Base-by-base conservation (phyloP, 2,113 vertebrate genomes). In the Alligator mississippiensis region DNA sequence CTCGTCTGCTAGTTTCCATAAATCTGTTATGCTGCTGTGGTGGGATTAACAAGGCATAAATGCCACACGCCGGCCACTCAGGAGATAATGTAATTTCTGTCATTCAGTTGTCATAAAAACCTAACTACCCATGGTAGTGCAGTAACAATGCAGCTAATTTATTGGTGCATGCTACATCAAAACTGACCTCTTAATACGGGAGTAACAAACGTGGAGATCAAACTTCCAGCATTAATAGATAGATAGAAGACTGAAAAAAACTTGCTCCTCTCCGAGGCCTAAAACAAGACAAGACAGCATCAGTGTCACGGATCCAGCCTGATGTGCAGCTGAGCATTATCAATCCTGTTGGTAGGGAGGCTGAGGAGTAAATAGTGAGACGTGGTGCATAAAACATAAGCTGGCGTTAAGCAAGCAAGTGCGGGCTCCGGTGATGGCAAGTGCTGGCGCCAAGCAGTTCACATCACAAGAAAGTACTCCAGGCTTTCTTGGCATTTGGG, bases 171-270 rank as follows among this genome's bases (percentile, higher is more conserved):
- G 92, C 77, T 89, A 84, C 93, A 97, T 86, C 80, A 81, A 85
- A 63, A 92, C 98, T 98, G 87, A 99, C 99, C 98, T 99, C 99
- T 98, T 84, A 99, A 97, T 63, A 99, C 98, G 63, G 99, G 99
- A 72, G 99, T 99, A 92, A 99, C 97, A 95, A 99, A 95, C 10
- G 98, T 99, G 3, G 99, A 99, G 97, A 99, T 94, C 96, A 99
- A 97, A 92, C 99, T 99, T 84, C 99, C 99, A 82, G 99, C 98
- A 77, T 99, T 99, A 97, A 99, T 99, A 25, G 99, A 98, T 97
- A 99, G 98, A 97, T 99, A 99, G 98, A 99, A 99, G 93, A 99
- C 98, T 78, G 99, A 99, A 98, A 99, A 99, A 97, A 99, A 99
- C 91, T 98, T 99, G 95, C 97, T 98, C 95, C 99, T 98, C 95